Evolutionary conservation across 2,113 vertebrate species (phyloP), one percentile per base, ranked within the genome.

Genomic region (Hippocampus guttulatus): DNA sequence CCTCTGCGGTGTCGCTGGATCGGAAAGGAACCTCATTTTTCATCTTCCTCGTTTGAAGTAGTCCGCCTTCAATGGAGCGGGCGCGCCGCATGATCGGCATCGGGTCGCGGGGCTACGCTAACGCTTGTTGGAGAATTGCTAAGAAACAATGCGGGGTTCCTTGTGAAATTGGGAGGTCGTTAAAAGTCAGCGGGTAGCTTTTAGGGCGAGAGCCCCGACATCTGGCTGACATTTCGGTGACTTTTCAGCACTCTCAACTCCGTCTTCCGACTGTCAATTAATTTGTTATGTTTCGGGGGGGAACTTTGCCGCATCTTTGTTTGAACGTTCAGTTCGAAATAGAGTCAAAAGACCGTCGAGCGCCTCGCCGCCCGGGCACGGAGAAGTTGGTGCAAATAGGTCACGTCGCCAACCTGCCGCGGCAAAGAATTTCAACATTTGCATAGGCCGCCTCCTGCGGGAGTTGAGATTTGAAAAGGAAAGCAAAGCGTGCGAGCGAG

Each of bases 1-100:
- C 75, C 76, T 81, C 78, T 75, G 83, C 84, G 68, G 68, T 88
- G 86, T 88, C 85, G 85, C 85, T 86, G 68, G 40, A 69, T 80
- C 25, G 54, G 68, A 64, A 64, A 75, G 68, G 71, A 80, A 75
- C 66, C 83, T 87, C 68, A 52, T 79, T 82, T 76, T 71, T 64
- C 63, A 25, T 47, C 41, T 67, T 82, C 79, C 68, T 72, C 7
- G 11, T 76, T 79, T 76, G 70, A 64, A 81, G 75, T 9, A 1
- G 12, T 4, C 40, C 58, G 65, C 51, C 64, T 73, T 83, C 76
- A 74, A 80, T 69, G 51, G 72, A 81, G 58, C 65, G 8, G 23
- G 40, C 66, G 64, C 76, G 58, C 54, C n/a, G 63, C 75, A 76
- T 68, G 30, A 30, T 30, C 30, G 30, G 51, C 57, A 25, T 65